These are phyloP conservation scores for Drosophila aldrichi DNA, from an alignment of 2,888 invertebrate genomes.

Conservation along the genomic window DNA sequence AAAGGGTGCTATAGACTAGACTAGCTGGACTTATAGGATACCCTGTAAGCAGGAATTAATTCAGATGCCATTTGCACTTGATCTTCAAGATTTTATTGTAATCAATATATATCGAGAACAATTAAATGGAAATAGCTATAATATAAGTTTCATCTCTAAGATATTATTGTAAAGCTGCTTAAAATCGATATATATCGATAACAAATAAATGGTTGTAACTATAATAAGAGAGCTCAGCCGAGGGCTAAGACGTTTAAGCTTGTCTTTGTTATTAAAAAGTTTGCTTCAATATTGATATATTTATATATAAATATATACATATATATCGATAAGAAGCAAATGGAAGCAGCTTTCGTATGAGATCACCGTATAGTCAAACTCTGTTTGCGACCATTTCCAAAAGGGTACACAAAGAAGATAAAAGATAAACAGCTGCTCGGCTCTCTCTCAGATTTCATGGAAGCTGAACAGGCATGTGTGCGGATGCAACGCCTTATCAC, in stretches of 20 bases:
- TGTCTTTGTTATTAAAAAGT: too few species aligned
- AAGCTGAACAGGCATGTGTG: conserved; percentile 5
- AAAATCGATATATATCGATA: too few species aligned
- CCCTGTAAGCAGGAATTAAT: background rate
- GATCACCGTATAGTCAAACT: background rate
- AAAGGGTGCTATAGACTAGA: background rate
- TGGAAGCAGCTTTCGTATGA: background rate
- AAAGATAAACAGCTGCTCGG: conserved; percentile 22
- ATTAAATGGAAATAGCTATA: too few species aligned
- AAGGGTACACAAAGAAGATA: background rate
- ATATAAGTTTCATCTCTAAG: too few species aligned
- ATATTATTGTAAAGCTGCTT: too few species aligned
- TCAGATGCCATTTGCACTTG: background rate
- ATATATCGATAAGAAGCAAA: background rate
- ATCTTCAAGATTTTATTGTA: background rate
- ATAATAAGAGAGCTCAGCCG: too few species aligned
- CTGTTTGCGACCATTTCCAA: background rate
- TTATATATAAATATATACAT: background rate
- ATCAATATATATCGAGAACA: background rate
- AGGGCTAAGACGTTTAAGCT: too few species aligned
- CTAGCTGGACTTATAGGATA: background rate
- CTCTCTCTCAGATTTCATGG: conserved; percentile 21
- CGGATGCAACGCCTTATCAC: conserved; percentile 20
- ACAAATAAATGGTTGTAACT: too few species aligned
- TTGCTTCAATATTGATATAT: background rate